Conservation (phyloP, 2,888 invertebrate species). For the Hydriomena furcata region DNA sequence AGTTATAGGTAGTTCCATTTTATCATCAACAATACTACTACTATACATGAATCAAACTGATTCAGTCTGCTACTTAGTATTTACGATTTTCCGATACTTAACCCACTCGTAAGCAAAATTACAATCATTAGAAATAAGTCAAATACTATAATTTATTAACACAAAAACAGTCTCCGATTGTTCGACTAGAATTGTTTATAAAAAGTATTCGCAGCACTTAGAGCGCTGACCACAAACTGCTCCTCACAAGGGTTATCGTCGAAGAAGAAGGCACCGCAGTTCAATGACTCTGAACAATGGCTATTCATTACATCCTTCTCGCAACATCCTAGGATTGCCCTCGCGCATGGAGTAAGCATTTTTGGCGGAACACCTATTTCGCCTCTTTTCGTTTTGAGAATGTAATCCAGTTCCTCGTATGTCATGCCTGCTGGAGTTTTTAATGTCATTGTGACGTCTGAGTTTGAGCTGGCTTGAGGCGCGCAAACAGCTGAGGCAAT, state of each 20-base stretch:
- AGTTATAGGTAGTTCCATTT: too few relatives aligned
- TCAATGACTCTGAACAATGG: constrained; percentile 88
- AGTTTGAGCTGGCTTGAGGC: constrained; percentile 41
- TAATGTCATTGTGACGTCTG: constrained; percentile 56
- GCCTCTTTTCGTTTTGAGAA: constrained; percentile 54
- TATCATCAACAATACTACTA: background rate
- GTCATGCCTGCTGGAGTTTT: constrained; percentile 57
- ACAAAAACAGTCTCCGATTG: constrained; percentile 21
- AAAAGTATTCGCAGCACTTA: constrained; percentile 69
- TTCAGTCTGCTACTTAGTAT: too few relatives aligned
- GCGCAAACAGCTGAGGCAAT: constrained; percentile 46
- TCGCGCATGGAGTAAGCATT: constrained; percentile 85
- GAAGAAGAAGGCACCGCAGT: constrained; percentile 90
- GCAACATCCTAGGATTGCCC: constrained; percentile 91
- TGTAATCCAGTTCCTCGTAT: constrained; percentile 61
- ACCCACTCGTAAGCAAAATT: background rate
- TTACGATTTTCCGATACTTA: too few relatives aligned
- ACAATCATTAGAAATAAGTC: constrained; percentile 4
- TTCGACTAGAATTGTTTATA: constrained; percentile 60
- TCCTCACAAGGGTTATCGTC: constrained; percentile 89
- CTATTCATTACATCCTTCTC: constrained; percentile 71
- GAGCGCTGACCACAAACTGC: constrained; percentile 83
- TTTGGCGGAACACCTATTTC: constrained; percentile 40
- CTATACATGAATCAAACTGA: too few relatives aligned
- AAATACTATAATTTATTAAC: constrained; percentile 1